Evolutionary conservation across 1,140 invertebrate genomes (phyloP), one percentile per base, ranked within the genome.

Genomic region (Dinoponera quadriceps): DNA sequence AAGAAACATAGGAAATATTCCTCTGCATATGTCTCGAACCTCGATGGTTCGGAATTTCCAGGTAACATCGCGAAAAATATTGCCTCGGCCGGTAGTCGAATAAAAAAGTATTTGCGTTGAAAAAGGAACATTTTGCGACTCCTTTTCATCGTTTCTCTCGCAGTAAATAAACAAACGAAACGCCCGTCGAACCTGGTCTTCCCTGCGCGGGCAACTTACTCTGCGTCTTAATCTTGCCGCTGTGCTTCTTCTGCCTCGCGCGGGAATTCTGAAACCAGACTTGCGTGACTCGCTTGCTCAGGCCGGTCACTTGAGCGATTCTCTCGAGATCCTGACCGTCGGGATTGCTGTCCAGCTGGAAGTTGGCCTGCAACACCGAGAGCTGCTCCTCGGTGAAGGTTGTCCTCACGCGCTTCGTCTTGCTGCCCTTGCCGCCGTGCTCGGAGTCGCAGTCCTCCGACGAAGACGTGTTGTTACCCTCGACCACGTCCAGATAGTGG

Each of bases 211-310:
- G 48, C n/a, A 59, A 27, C 57, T 83, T 88, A 92, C 90, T 87
- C 73, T 95, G 94, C 85, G 94, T 95, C 96, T 96, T 97, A 86
- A 96, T 96, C 94, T 97, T 97, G 82, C 97, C 97, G 9, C 95
- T 95, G 99, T 99, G 95, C 65, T 99, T 99, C 96, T 99, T 99
- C 94, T 99, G 99, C 55, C 99, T 94, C 13, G 99, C 99, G 86
- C 99, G 96, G 49, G 98, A 99, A 95, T 99, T 99, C 95, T 99
- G 98, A 95, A 99, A 99, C 99, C 99, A 99, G 57, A 99, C 99
- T 96, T 99, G 99, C 33, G 99, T 99, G 51, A 99, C 99, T 89
- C 99, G 95, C 95, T 99, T 99, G 94, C 98, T 99, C 13, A 99
- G 96, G 5, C 98, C 98, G 16, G 99, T 95, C 93, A 99, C 99